Evolutionary conservation across 2,888 invertebrate species (phyloP), one percentile per base, ranked within the genome.

Genomic region (Temnothorax ravouxi): DNA sequence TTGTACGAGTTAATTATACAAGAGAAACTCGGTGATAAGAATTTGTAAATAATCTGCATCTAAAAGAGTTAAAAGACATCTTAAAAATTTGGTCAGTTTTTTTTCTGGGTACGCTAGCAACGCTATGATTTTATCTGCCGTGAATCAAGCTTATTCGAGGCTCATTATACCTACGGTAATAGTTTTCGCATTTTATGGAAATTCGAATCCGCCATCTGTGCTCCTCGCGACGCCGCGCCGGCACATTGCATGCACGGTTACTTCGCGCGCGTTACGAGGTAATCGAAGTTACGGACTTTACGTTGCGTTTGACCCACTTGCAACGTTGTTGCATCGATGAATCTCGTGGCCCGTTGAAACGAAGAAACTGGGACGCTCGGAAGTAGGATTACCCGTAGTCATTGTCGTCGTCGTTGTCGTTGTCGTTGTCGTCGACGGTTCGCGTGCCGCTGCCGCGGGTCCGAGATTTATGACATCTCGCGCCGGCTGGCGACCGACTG

Each of bases 291-390:
- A 79, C 47, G 79, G 79, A 34, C 79, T 79, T 79, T 11, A 41
- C 69, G 25, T 76, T 52, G 79, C 79, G 21, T 79, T 79, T 71
- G 79, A 79, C 79, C 71, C 15, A 79, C 79, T 79, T 79, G 59
- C 56, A 44, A 21, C 47, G 34, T 21, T 59, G 44, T 56, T 79
- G 56, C 79, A 79, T 47, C 79, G 84, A 74, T 76, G 76, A 47
- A 71, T 67, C 66, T 76, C 15, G 50, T 62, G 82, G 80, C 82
- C 59, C 38, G 75, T 44, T 61, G 81, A 85, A 88, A 85, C 59
- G 75, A 72, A 54, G 86, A 85, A 88, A 88, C 83, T 75, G 84
- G 89, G 87, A 89, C 89, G 64, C 84, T 67, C 38, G 84, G 77
- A 89, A 86, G 86, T 86, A 75, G 84, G 80, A 86, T 85, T 67